Conservation (phyloP, 2,797 vertebrate species). For the Leptoclinus maculatus region DNA sequence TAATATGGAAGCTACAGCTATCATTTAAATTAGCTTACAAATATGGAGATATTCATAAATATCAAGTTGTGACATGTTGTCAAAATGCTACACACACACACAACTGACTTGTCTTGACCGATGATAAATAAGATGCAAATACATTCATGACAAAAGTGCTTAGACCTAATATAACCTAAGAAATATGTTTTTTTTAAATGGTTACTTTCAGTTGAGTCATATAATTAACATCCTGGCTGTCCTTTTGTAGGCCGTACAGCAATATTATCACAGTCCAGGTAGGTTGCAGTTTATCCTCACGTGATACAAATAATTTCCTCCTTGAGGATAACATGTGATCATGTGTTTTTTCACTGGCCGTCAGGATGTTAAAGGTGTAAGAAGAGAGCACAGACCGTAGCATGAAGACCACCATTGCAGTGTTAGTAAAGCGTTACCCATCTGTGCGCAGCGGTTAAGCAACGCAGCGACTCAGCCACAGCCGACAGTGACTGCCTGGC, state of each 20-base stretch:
- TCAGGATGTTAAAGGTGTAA: conserved; percentile 24
- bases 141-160: background rate
- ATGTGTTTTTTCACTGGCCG: background rate
- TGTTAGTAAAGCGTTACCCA: background rate
- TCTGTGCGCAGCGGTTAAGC: conserved; percentile 11
- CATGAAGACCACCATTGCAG: background rate
- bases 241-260: background rate
- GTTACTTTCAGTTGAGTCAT: background rate
- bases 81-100: background rate
- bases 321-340: background rate
- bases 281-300: conserved; percentile 18
- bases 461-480: conserved; percentile 1
- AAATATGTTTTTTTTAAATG: background rate
- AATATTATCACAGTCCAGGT: conserved; percentile 7
- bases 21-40: conserved; percentile 4
- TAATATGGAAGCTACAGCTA: background rate
- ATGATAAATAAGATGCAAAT: background rate
- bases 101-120: background rate
- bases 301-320: background rate
- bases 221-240: background rate
- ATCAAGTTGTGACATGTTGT: background rate
- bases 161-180: conserved; percentile 3
- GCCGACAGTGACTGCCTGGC: conserved; percentile 6
- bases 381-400: conserved; percentile 8
- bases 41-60: background rate